phyloP scores from a whole-genome alignment of 2,888 invertebrate species.

The Herminia tarsipennalis region DNA sequence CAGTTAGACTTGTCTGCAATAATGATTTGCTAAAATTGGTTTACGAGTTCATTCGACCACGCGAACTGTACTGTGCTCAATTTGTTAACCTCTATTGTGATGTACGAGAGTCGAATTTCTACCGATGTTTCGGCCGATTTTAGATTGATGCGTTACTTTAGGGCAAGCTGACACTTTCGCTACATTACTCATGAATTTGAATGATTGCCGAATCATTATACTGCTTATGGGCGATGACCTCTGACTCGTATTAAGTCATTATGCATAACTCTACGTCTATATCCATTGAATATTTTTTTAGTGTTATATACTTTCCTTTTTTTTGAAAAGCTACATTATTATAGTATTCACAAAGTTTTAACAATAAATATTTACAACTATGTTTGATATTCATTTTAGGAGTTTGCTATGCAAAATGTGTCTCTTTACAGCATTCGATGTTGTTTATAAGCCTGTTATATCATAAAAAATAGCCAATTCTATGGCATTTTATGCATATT shows the following conservation, averaged over 20 bases:
- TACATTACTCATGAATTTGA: conserved; percentile 50
- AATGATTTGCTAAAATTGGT: conserved; percentile 65
- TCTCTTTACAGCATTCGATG: neutral
- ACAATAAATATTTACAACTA: too few species aligned
- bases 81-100: conserved; percentile 30
- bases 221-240: conserved; percentile 60
- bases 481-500: too few species aligned
- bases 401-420: neutral
- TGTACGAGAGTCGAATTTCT: conserved; percentile 23
- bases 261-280: conserved; percentile 22
- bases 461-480: too few species aligned
- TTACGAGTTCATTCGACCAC: conserved; percentile 57
- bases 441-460: neutral
- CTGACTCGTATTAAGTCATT: conserved; percentile 43
- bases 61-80: conserved; percentile 48
- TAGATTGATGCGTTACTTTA: conserved; percentile 19
- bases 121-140: conserved; percentile 6
- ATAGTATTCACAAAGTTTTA: too few species aligned
- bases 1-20: conserved; percentile 45
- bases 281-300: conserved; percentile 24
- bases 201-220: conserved; percentile 60
- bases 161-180: conserved; percentile 45
- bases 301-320: conserved; percentile 29
- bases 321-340: neutral
- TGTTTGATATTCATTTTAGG: neutral